A percentile compares a stretch with the other conserved stretches of the same genome.
Evolutionary conservation across 2,797 vertebrate genomes (phyloP).

Genomic region (Sciurus carolinensis): DNA sequence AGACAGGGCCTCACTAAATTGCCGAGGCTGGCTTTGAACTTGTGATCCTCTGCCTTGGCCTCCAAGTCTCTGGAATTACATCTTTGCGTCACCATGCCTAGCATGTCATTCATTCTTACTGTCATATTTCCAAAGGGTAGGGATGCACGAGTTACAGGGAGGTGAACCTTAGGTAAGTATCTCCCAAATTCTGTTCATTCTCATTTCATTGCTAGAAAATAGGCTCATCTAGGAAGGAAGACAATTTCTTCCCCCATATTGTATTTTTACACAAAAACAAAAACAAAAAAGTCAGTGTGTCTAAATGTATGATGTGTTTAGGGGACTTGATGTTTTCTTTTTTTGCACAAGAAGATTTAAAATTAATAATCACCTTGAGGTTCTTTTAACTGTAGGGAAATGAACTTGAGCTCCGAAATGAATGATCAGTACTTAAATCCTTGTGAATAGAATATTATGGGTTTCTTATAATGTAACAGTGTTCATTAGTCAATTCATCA

Average conservation of each 20-base stretch:
- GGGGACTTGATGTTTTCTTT: conserved; percentile 42
- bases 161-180: background rate
- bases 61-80: too few species aligned
- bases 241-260: background rate
- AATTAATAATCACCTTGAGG: conserved; percentile 23
- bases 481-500: conserved; percentile 79
- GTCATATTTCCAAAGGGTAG: background rate
- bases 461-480: conserved; percentile 79
- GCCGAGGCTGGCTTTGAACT: too few species aligned
- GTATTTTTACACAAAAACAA: background rate
- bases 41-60: too few species aligned
- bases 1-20: too few species aligned
- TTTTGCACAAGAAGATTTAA: background rate
- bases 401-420: conserved; percentile 78
- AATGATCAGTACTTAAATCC: conserved; percentile 75
- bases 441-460: conserved; percentile 75
- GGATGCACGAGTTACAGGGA: background rate
- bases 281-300: background rate
- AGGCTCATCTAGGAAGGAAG: background rate
- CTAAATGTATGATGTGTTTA: background rate
- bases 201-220: background rate
- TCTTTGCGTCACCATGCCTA: too few species aligned
- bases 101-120: too few species aligned
- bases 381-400: conserved; percentile 74
- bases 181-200: background rate